Conservation (phyloP, 2,888 invertebrate genomes). For the Drosophila merina region DNA sequence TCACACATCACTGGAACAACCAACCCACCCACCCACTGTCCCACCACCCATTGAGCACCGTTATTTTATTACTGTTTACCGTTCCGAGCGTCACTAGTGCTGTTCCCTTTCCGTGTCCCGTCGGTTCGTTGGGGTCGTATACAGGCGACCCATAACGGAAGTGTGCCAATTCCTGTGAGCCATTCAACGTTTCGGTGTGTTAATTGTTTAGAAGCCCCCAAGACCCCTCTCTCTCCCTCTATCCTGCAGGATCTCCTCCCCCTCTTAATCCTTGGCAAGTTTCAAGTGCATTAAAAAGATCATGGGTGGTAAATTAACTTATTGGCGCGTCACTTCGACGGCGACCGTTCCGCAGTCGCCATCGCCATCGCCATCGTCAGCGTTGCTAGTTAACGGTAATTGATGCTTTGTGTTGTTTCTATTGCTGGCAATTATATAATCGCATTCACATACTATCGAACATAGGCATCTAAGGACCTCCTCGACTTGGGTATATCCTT, state of each 20-base stretch:
- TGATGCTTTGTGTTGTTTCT: conserved; percentile 62
- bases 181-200: conserved; percentile 64
- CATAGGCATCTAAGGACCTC: not conserved
- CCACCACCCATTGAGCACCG: conserved; percentile 60
- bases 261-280: conserved; percentile 59
- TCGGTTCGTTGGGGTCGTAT: not conserved
- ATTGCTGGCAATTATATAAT: conserved; percentile 57
- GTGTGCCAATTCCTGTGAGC: conserved; percentile 66
- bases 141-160: conserved; percentile 47
- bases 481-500: not conserved
- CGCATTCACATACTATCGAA: conserved; percentile 21
- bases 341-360: conserved; percentile 42
- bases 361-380: conserved; percentile 36
- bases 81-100: conserved; percentile 49
- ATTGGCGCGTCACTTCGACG: conserved; percentile 57
- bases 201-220: conserved; percentile 64
- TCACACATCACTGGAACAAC: not conserved
- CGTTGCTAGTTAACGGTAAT: conserved; percentile 63
- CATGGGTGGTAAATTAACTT: conserved; percentile 79
- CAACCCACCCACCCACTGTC: conserved; percentile 3
- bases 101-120: conserved; percentile 41
- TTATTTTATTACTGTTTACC: conserved; percentile 75
- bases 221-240: not conserved
- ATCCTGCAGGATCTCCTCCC: conserved; percentile 9
- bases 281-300: conserved; percentile 80